These are phyloP conservation scores for Drosophila albomicans DNA, from an alignment of 1,140 invertebrate genomes.

Conservation along the genomic window DNA sequence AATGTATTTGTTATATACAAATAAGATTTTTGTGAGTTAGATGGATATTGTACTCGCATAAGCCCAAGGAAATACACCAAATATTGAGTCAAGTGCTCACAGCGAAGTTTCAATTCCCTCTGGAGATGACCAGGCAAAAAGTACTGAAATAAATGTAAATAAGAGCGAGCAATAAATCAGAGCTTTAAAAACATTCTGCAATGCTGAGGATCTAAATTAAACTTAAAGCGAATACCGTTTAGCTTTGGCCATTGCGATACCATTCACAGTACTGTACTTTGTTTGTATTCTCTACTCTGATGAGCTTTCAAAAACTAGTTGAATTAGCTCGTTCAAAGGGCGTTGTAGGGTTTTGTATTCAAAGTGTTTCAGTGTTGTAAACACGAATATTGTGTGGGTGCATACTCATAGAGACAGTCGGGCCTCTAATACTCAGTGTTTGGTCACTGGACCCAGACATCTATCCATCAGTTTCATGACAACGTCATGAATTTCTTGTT, in stretches of 20 bases:
- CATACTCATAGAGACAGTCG: conserved; percentile 10
- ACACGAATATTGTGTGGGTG: conserved; percentile 18
- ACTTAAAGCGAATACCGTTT: too few relatives aligned
- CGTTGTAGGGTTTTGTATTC: conserved; percentile 7
- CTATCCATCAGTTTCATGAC: conserved; percentile 65
- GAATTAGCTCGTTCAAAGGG: not conserved
- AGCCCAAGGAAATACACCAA: conserved; percentile 24
- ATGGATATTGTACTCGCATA: conserved; percentile 17
- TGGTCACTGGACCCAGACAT: conserved; percentile 19
- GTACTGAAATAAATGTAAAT: conserved; percentile 7
- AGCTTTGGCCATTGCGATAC: too few relatives aligned
- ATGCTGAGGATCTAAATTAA: not conserved
- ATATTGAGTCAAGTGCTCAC: not conserved
- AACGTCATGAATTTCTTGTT: conserved; percentile 13
- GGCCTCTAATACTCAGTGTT: conserved; percentile 28
- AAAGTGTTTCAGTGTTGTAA: conserved; percentile 34
- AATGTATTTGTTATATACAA: conserved; percentile 4
- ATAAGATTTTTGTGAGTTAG: conserved; percentile 46
- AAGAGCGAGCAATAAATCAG: not conserved
- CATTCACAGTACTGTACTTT: not conserved
- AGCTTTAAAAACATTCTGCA: not conserved
- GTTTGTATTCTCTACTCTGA: not conserved
- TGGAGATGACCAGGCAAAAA: conserved; percentile 19
- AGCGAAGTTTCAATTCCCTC: conserved; percentile 16
- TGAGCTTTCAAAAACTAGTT: not conserved